These are phyloP conservation scores for Aphidius ervi DNA, from an alignment of 1,140 invertebrate genomes.

Conservation along the genomic window DNA sequence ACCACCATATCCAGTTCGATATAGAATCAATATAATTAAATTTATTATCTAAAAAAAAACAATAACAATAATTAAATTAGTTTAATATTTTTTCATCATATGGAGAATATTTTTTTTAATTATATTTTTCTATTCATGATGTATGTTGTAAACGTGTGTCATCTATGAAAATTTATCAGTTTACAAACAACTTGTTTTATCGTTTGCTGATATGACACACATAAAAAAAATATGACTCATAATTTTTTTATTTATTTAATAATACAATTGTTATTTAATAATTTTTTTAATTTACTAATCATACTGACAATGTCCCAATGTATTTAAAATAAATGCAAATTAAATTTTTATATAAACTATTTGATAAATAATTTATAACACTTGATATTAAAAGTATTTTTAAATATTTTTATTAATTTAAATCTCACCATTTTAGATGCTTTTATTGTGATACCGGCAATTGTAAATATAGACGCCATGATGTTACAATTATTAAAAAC, in stretches of 20 bases:
- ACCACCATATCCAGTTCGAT: slow-evolving; percentile 75
- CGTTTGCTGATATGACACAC: slow-evolving; percentile 23
- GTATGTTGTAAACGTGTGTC: slow-evolving; percentile 15
- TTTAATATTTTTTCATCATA: too few species aligned
- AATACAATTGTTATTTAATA: not conserved
- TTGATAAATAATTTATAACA: too few species aligned
- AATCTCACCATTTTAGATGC: slow-evolving; percentile 71
- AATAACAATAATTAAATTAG: slow-evolving; percentile 7
- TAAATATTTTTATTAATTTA: not conserved
- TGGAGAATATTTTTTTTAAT: too few species aligned
- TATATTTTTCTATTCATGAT: not conserved
- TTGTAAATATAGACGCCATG: slow-evolving; percentile 72
- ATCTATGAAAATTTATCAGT: slow-evolving; percentile 23
- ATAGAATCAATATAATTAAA: slow-evolving; percentile 73
- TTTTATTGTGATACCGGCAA: slow-evolving; percentile 74
- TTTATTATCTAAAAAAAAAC: slow-evolving; percentile 66
- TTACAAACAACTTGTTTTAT: slow-evolving; percentile 26
- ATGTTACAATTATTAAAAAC: slow-evolving; percentile 34
- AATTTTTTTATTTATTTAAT: slow-evolving; percentile 5
- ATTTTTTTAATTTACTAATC: too few species aligned
- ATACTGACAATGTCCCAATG: too few species aligned
- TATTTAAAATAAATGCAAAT: too few species aligned
- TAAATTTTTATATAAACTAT: too few species aligned
- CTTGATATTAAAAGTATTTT: too few species aligned
- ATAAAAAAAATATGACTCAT: slow-evolving; percentile 22